These are phyloP conservation scores for Heteromormyrus szaboi DNA, from an alignment of 2,797 vertebrate genomes.

Conservation along the genomic window DNA sequence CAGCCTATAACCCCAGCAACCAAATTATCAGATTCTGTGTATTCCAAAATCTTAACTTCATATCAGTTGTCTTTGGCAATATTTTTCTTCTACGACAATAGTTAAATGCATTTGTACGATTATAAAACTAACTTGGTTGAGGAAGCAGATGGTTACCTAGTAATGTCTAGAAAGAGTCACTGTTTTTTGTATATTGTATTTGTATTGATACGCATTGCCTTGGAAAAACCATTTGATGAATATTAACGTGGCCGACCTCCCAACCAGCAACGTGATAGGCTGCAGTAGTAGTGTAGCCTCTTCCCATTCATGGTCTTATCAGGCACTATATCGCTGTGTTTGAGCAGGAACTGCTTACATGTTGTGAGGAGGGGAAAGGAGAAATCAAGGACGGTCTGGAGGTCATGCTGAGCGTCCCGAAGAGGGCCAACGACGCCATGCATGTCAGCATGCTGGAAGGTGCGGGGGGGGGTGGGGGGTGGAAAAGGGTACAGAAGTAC, in stretches of 20 bases:
- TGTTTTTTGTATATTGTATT: not conserved
- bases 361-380: conserved; percentile 95
- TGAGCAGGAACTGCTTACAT: conserved; percentile 82
- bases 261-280: not conserved
- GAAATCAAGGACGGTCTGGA: conserved; percentile 95
- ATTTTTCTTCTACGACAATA: not conserved
- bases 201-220: not conserved
- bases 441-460: conserved; percentile 99
- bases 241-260: not conserved
- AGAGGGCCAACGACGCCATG: conserved; percentile 97
- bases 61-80: not conserved
- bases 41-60: not conserved
- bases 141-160: not conserved
- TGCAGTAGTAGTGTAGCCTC: not conserved
- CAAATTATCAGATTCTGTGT: not conserved
- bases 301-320: not conserved
- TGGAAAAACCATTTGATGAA: not conserved
- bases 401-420: conserved; percentile 95
- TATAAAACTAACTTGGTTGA: not conserved
- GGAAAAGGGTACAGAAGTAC: not conserved
- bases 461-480: conserved; percentile 42
- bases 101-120: not conserved
- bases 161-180: not conserved
- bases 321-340: conserved; percentile 10
- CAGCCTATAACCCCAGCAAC: not conserved